Percentiles rank a stretch among this genome's conserved stretches.
Conservation (phyloP, 2,888 invertebrate species). For the Drosophila nr. fundita region DNA sequence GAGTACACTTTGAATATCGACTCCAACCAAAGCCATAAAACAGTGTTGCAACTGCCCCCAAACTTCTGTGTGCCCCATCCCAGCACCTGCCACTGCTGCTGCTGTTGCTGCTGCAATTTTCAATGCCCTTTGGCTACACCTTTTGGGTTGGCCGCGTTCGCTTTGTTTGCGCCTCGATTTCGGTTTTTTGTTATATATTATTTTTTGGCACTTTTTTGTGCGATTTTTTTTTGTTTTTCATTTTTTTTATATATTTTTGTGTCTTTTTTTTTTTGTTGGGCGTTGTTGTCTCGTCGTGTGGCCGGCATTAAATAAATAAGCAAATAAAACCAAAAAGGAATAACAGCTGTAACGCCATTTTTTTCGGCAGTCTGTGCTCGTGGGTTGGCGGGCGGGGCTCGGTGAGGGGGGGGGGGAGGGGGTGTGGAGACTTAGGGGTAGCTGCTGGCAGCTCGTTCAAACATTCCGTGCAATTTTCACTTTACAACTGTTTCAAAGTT, state of each 20-base stretch:
- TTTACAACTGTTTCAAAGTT: constrained; percentile 81
- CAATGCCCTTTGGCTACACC: constrained; percentile 80
- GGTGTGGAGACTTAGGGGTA: constrained; percentile 1
- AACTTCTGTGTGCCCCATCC: not conserved
- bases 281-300: constrained; percentile 62
- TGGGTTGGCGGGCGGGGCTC: not conserved
- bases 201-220: constrained; percentile 47
- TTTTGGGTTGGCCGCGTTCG: constrained; percentile 59
- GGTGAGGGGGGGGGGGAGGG: not conserved
- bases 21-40: constrained; percentile 50
- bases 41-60: constrained; percentile 14
- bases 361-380: constrained; percentile 49
- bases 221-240: constrained; percentile 8
- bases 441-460: constrained; percentile 7
- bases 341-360: constrained; percentile 50
- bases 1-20: constrained; percentile 52
- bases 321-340: constrained; percentile 50
- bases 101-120: constrained; percentile 70
- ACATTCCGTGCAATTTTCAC: constrained; percentile 80
- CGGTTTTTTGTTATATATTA: constrained; percentile 15
- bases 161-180: constrained; percentile 73
- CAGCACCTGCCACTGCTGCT: constrained; percentile 16
- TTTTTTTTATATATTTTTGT: not conserved
- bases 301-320: constrained; percentile 79
- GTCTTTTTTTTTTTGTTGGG: constrained; percentile 29